Conservation (phyloP, 2,113 vertebrate species). For the Muscicapa adusta region DNA sequence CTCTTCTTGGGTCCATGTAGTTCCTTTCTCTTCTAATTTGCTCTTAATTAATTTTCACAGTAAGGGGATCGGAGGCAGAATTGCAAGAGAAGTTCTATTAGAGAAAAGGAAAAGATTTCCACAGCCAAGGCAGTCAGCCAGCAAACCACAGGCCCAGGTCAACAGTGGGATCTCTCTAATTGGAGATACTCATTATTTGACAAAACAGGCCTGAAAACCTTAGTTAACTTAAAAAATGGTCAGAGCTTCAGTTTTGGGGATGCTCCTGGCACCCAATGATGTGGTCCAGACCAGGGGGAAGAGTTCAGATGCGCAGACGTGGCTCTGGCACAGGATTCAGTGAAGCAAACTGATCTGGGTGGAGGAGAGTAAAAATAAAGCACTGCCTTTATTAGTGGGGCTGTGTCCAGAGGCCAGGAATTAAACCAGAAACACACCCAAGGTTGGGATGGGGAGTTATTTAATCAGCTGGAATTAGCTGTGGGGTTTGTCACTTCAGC, state of each 20-base stretch:
- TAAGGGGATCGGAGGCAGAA: not conserved
- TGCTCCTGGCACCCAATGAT: not conserved
- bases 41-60: slow-evolving; percentile 7
- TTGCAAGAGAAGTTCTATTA: not conserved
- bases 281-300: not conserved
- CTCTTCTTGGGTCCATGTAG: not conserved
- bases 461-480: slow-evolving; percentile 45
- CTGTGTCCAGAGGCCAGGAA: slow-evolving; percentile 9
- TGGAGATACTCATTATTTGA: not conserved
- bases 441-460: not conserved
- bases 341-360: not conserved
- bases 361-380: not conserved
- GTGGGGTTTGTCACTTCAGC: slow-evolving; percentile 42
- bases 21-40: not conserved
- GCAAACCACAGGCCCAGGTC: not conserved
- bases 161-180: not conserved
- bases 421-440: not conserved
- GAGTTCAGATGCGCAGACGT: not conserved
- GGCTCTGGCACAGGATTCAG: not conserved
- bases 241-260: not conserved
- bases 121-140: not conserved
- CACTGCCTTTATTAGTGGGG: not conserved
- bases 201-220: not conserved
- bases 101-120: not conserved
- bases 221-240: not conserved